A percentile compares a stretch with the other conserved stretches of the same genome.
Conservation (phyloP, 2,888 invertebrate genomes). For the Oeneis ivallda region DNA sequence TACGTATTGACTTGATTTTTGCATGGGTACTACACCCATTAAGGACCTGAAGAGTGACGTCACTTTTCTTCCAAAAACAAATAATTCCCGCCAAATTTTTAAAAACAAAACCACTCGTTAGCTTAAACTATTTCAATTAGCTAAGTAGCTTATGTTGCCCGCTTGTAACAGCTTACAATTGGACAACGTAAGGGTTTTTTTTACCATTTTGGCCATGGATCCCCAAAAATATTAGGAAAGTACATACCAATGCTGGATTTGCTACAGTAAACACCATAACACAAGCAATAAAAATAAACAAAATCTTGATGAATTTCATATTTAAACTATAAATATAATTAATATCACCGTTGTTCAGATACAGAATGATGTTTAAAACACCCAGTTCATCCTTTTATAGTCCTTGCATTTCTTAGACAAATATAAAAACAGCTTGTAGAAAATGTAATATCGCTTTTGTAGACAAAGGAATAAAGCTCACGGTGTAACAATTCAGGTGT, state of each 20-base stretch:
- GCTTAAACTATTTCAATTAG: too few species aligned
- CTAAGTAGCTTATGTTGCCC: too few species aligned
- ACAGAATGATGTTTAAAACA: slow-evolving; percentile 17
- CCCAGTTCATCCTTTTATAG: slow-evolving; percentile 23
- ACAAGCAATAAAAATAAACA: slow-evolving; percentile 46
- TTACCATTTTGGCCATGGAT: not conserved
- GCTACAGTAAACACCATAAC: slow-evolving; percentile 41
- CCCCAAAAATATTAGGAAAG: not conserved
- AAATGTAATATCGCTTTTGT: slow-evolving; percentile 4
- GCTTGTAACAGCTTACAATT: too few species aligned
- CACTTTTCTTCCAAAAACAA: too few species aligned
- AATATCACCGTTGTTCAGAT: not conserved
- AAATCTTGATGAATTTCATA: slow-evolving; percentile 51
- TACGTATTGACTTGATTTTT: too few species aligned
- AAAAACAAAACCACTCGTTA: too few species aligned
- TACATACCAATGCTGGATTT: slow-evolving; percentile 47
- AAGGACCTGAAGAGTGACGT: too few species aligned
- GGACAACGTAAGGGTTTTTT: too few species aligned
- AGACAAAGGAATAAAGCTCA: not conserved
- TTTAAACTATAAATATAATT: slow-evolving; percentile 31
- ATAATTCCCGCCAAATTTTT: too few species aligned
- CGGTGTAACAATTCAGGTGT: not conserved
- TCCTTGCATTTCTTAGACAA: slow-evolving; percentile 3
- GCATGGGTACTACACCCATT: too few species aligned
- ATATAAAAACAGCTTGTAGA: not conserved